Conservation (phyloP, 2,888 invertebrate species). For the Synergus gifuensis region DNA sequence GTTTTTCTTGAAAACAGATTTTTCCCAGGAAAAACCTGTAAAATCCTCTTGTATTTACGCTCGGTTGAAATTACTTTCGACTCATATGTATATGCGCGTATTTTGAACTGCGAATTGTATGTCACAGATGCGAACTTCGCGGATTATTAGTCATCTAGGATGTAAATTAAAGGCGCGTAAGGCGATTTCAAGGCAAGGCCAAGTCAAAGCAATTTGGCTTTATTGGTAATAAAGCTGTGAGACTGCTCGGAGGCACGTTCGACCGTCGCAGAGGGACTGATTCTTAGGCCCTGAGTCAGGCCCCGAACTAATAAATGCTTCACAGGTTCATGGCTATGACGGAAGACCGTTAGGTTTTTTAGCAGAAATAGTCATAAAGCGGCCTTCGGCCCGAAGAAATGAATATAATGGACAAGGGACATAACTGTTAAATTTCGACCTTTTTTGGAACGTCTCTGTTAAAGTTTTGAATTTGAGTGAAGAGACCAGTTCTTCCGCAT, state of each 20-base stretch:
- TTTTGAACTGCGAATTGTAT: constrained; percentile 44
- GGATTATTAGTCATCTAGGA: background rate
- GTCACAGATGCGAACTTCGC: background rate
- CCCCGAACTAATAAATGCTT: constrained; percentile 47
- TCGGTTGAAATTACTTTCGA: constrained; percentile 58
- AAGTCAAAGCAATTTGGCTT: constrained; percentile 65
- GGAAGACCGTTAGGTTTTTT: constrained; percentile 69
- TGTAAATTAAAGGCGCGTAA: constrained; percentile 41
- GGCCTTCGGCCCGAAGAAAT: constrained; percentile 55
- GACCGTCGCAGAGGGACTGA: constrained; percentile 55
- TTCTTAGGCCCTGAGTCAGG: constrained; percentile 51
- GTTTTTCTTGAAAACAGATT: constrained; percentile 67
- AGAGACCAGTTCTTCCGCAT: constrained; percentile 59
- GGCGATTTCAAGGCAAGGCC: constrained; percentile 52
- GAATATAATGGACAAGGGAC: constrained; percentile 66
- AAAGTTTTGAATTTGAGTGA: constrained; percentile 20
- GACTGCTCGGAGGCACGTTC: constrained; percentile 71
- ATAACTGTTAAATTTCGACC: constrained; percentile 68
- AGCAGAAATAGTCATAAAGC: constrained; percentile 69
- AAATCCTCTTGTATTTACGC: constrained; percentile 64
- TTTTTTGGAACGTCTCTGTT: constrained; percentile 43
- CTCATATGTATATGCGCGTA: constrained; percentile 63
- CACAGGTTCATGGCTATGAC: constrained; percentile 53
- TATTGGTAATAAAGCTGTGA: constrained; percentile 72
- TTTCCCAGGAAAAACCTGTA: constrained; percentile 63